These are phyloP conservation scores for Sebastes glaucus DNA, from an alignment of 2,797 vertebrate genomes.

Conservation along the genomic window DNA sequence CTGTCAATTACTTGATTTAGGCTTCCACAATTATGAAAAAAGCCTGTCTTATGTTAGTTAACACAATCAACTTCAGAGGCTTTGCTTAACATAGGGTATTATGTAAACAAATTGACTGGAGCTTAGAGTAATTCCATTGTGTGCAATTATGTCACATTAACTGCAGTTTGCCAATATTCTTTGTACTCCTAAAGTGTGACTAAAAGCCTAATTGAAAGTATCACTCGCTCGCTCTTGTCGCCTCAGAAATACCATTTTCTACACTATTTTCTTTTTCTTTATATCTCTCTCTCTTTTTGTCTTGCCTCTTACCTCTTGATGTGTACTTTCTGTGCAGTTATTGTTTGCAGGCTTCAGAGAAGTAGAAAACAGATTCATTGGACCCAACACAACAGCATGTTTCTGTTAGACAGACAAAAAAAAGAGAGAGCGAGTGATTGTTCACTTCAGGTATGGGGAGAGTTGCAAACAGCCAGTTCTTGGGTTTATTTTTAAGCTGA, in stretches of 20 bases:
- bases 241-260: conserved; percentile 6
- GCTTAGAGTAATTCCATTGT: conserved; percentile 30
- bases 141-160: conserved; percentile 35
- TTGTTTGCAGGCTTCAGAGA: conserved; percentile 22
- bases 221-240: background rate
- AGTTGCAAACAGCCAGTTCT: conserved; percentile 27
- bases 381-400: conserved; percentile 30
- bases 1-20: background rate
- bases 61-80: conserved; percentile 1
- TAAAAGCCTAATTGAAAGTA: conserved; percentile 31
- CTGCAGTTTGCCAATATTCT: conserved; percentile 10
- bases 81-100: conserved; percentile 4
- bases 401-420: conserved; percentile 31
- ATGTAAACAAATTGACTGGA: conserved; percentile 15
- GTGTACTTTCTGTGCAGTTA: conserved; percentile 1
- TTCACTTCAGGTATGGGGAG: conserved; percentile 40
- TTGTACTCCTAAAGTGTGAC: conserved; percentile 29
- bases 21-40: conserved; percentile 9
- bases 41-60: background rate
- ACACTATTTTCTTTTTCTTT: background rate
- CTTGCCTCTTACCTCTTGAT: background rate
- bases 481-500: conserved; percentile 48
- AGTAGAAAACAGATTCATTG: conserved; percentile 46
- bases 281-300: background rate
- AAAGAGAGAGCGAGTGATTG: conserved; percentile 24